Evolutionary conservation across 2,113 vertebrate genomes (phyloP).

Genomic region (Eclectus roratus): DNA sequence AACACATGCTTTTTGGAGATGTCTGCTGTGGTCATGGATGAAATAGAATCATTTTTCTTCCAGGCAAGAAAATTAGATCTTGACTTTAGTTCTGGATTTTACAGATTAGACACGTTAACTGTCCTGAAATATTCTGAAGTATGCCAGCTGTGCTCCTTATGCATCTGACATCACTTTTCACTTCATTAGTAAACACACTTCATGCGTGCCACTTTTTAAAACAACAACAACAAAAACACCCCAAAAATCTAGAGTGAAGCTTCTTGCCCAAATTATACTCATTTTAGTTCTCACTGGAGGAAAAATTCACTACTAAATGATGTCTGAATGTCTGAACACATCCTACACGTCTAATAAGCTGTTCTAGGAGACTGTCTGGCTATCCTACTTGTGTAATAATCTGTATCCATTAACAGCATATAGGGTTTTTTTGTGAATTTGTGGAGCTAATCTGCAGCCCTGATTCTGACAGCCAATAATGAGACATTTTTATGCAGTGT

Average conservation of each 20-base stretch:
- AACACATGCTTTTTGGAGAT: neutral
- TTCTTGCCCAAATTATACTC: neutral
- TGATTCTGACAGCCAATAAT: neutral
- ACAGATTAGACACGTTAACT: neutral
- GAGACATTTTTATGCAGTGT: neutral
- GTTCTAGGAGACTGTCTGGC: neutral
- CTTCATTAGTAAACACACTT: neutral
- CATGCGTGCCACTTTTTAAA: neutral
- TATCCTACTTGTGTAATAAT: neutral
- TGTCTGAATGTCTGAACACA: neutral
- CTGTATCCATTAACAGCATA: neutral
- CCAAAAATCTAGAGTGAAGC: neutral
- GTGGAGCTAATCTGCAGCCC: neutral
- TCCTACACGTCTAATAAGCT: neutral
- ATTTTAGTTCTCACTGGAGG: neutral
- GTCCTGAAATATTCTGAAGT: neutral
- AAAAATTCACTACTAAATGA: neutral
- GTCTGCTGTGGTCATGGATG: neutral
- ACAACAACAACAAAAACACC: accelerated
- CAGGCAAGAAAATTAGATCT: neutral
- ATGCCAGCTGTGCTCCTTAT: neutral
- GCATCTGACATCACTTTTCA: neutral
- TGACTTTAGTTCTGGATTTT: neutral
- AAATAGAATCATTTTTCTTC: neutral
- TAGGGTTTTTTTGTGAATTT: neutral